phyloP scores from a whole-genome alignment of 2,888 invertebrate genomes.

The Sminthurinus aureus region DNA sequence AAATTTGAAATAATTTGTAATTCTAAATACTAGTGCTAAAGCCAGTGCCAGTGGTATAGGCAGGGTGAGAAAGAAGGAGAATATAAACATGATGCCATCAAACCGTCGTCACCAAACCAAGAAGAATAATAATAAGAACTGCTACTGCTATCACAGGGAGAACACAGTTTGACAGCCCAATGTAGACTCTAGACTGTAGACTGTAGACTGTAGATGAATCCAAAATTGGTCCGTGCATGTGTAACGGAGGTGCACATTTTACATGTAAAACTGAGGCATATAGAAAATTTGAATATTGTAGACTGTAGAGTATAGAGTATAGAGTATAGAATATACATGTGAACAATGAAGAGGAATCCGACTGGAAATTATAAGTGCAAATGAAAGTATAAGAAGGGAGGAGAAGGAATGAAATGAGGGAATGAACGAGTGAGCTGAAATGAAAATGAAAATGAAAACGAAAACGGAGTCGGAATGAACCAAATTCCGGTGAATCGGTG shows the following conservation, averaged over 20 bases:
- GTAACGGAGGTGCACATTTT: too few species aligned
- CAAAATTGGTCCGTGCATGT: neutral
- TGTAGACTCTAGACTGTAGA: neutral
- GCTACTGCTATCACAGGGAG: too few species aligned
- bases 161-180: too few species aligned
- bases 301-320: neutral
- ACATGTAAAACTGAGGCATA: too few species aligned
- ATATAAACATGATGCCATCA: slow-evolving; percentile 3
- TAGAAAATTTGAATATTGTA: neutral
- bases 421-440: slow-evolving; percentile 6
- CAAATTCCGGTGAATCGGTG: slow-evolving; percentile 34
- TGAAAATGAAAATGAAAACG: neutral
- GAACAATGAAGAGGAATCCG: slow-evolving; percentile 3
- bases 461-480: neutral
- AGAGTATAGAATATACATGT: neutral
- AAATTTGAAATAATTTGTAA: too few species aligned
- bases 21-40: too few species aligned
- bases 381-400: slow-evolving; percentile 21
- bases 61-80: slow-evolving; percentile 1
- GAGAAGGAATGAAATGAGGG: slow-evolving; percentile 11
- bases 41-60: too few species aligned
- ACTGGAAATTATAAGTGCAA: slow-evolving; percentile 12
- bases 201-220: neutral
- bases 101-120: neutral
- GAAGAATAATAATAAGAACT: neutral